Evolutionary conservation across 2,888 invertebrate genomes (phyloP).

Genomic region (Agelastica alni): DNA sequence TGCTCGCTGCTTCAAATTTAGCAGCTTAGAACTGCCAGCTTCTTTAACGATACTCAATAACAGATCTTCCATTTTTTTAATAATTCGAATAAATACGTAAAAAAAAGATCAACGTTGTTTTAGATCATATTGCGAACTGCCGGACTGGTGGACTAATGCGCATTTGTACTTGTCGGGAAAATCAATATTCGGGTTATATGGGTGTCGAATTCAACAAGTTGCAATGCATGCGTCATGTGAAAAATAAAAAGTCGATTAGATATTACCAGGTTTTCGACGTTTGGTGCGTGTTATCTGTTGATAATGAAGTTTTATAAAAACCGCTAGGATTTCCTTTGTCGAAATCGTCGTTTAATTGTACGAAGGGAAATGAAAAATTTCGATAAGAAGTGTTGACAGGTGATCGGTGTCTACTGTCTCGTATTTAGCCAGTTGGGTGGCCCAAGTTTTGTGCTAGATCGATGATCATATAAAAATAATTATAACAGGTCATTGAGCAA

Average conservation of each 20-base stretch:
- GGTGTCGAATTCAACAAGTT: constrained; percentile 29
- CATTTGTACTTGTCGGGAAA: constrained; percentile 31
- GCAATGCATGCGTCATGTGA: constrained; percentile 5
- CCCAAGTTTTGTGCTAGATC: too few species aligned
- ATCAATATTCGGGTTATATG: constrained; percentile 27
- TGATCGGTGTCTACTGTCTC: too few species aligned
- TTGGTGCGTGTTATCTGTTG: constrained; percentile 7
- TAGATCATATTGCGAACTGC: constrained; percentile 15
- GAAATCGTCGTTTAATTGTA: too few species aligned
- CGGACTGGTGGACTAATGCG: constrained; percentile 21
- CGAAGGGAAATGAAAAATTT: too few species aligned
- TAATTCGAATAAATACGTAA: too few species aligned
- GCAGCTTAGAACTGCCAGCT: constrained; percentile 77
- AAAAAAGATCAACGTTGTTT: background rate
- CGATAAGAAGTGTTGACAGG: too few species aligned
- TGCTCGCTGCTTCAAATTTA: constrained; percentile 76
- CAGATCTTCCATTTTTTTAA: constrained; percentile 79
- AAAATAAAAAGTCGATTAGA: constrained; percentile 3
- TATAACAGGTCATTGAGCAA: too few species aligned
- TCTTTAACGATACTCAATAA: constrained; percentile 84
- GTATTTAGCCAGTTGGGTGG: too few species aligned
- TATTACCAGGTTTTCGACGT: background rate
- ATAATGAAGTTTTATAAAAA: constrained; percentile 1
- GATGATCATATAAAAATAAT: too few species aligned
- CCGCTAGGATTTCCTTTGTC: constrained; percentile 1